phyloP scores from a whole-genome alignment of 2,113 vertebrate genomes.

The Labeo rohita region DNA sequence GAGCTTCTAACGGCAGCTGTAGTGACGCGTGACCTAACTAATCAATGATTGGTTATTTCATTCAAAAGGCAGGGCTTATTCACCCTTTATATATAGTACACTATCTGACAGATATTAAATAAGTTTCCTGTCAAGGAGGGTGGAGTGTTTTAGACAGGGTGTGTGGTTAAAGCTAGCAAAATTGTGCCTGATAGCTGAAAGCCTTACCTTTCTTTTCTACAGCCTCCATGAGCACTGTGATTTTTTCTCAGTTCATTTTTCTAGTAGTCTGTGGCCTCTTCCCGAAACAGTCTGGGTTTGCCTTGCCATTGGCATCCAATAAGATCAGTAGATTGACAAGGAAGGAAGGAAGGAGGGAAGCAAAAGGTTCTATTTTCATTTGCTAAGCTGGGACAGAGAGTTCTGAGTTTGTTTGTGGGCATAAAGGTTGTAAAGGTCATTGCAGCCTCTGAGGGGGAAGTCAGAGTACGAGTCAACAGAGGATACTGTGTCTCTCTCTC shows the following conservation, averaged over 20 bases:
- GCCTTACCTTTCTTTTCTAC: background rate
- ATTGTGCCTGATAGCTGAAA: background rate
- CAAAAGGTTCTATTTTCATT: constrained; percentile 50
- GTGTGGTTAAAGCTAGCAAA: background rate
- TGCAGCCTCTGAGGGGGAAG: constrained; percentile 25
- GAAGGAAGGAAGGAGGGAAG: constrained; percentile 46
- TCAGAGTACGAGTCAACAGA: constrained; percentile 42
- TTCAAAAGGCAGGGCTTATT: too few species aligned
- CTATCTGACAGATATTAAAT: background rate
- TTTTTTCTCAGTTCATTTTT: background rate
- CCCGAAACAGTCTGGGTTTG: background rate
- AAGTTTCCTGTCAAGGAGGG: background rate
- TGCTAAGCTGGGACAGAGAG: constrained; percentile 31
- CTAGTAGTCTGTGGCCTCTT: background rate
- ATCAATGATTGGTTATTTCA: too few species aligned
- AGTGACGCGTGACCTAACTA: too few species aligned
- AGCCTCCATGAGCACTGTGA: background rate
- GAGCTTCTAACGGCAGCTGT: too few species aligned
- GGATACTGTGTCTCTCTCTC: constrained; percentile 11
- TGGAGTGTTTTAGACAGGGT: background rate
- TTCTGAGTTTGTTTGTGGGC: constrained; percentile 37
- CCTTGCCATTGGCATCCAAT: background rate
- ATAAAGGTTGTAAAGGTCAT: constrained; percentile 47
- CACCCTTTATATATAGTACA: background rate
- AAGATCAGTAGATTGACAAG: constrained; percentile 47